Conservation (phyloP, 2,797 vertebrate genomes). For the Salarias fasciatus region DNA sequence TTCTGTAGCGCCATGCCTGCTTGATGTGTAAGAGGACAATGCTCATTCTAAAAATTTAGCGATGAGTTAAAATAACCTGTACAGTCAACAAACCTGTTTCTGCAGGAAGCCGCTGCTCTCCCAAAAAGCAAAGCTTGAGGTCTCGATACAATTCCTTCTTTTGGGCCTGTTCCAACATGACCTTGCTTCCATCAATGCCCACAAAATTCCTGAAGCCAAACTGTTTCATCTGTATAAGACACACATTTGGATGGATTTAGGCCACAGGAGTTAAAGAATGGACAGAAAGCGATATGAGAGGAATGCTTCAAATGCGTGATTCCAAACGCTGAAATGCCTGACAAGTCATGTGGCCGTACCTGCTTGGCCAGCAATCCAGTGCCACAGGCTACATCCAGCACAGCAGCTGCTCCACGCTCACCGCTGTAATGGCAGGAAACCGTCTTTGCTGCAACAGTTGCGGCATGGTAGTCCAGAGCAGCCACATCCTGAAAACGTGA, state of each 20-base stretch:
- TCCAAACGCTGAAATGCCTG: no score
- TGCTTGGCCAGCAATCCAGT: neutral
- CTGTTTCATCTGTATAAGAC: neutral
- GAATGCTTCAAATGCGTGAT: no score
- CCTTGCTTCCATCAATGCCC: constrained; percentile 8
- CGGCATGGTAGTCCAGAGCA: neutral
- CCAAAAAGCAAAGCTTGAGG: constrained; percentile 3
- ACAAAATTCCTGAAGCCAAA: neutral
- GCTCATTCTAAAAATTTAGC: no score
- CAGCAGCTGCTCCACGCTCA: neutral
- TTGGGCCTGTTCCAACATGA: neutral
- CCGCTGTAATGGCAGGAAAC: neutral
- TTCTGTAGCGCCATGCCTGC: no score
- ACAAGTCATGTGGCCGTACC: neutral
- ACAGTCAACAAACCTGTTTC: neutral
- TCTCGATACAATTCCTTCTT: neutral
- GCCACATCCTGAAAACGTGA: neutral
- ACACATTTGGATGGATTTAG: no score
- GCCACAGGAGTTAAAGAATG: no score
- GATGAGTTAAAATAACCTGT: no score
- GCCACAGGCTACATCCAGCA: neutral
- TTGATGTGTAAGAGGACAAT: no score
- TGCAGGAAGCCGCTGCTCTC: neutral
- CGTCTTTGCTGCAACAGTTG: neutral
- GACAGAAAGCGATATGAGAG: no score